Conservation (phyloP, 2,113 vertebrate species). For the Sarotherodon lohbergeri region DNA sequence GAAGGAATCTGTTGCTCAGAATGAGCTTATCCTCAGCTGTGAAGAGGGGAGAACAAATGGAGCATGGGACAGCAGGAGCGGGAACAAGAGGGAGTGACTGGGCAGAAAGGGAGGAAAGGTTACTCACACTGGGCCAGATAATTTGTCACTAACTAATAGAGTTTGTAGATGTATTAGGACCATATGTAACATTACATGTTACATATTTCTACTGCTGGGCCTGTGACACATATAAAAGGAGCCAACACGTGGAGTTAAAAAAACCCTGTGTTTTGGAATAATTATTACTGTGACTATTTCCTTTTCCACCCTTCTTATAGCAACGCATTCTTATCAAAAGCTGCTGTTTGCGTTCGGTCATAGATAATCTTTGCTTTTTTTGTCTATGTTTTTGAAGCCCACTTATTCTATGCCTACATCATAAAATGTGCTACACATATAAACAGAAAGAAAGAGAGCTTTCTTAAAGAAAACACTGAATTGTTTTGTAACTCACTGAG, state of each 20-base stretch:
- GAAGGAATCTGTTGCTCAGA: slow-evolving; percentile 65
- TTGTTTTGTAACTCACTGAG: background rate
- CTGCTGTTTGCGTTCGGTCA: background rate
- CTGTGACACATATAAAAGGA: background rate
- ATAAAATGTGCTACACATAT: background rate
- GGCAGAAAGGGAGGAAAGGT: background rate
- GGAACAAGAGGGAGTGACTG: background rate
- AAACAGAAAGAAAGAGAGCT: background rate
- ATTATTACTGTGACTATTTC: background rate
- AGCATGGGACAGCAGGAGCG: slow-evolving; percentile 27
- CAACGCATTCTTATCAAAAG: background rate
- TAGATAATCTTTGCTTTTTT: background rate
- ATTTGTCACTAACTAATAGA: background rate
- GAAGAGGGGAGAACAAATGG: slow-evolving; percentile 46
- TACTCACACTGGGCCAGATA: background rate
- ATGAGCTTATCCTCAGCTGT: slow-evolving; percentile 45
- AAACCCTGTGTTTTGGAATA: background rate
- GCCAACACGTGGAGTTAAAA: background rate
- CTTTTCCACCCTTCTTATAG: background rate
- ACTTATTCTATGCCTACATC: background rate
- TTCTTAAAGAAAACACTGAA: background rate
- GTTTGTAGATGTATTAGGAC: background rate
- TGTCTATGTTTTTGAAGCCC: background rate
- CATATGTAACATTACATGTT: background rate
- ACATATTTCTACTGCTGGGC: background rate